These are phyloP conservation scores for Laothoe populi DNA, from an alignment of 2,888 invertebrate species.

Conservation along the genomic window DNA sequence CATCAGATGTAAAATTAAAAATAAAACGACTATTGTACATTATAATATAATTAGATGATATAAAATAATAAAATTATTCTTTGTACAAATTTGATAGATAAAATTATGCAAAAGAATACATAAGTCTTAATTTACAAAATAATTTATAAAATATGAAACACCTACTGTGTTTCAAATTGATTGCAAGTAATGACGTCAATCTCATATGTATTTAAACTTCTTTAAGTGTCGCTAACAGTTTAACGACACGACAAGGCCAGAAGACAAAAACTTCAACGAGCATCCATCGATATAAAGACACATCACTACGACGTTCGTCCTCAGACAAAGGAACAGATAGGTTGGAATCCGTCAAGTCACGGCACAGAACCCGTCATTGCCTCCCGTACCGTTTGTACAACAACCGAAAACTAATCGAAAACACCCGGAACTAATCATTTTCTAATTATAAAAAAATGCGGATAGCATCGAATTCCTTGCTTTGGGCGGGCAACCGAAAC, in stretches of 20 bases:
- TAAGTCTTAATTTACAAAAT: neutral
- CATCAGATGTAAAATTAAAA: no score
- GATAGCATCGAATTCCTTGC: slow-evolving; percentile 61
- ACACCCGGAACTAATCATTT: slow-evolving; percentile 80
- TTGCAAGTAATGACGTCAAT: slow-evolving; percentile 16
- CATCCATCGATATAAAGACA: slow-evolving; percentile 42
- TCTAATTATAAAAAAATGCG: slow-evolving; percentile 74
- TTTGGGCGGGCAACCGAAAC: slow-evolving; percentile 50
- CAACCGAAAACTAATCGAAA: slow-evolving; percentile 79
- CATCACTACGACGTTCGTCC: slow-evolving; percentile 58
- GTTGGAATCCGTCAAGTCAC: slow-evolving; percentile 79
- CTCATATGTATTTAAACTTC: slow-evolving; percentile 21
- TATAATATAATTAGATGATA: neutral
- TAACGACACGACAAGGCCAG: slow-evolving; percentile 40
- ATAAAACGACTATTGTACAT: neutral
- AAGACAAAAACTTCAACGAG: slow-evolving; percentile 34
- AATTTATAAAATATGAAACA: no score
- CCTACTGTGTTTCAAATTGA: neutral
- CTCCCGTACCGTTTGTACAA: slow-evolving; percentile 47
- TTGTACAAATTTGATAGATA: no score
- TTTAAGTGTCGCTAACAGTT: slow-evolving; percentile 37
- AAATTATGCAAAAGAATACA: no score
- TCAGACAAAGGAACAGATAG: slow-evolving; percentile 68
- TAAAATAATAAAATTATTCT: neutral
- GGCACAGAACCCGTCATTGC: slow-evolving; percentile 51